A percentile compares a stretch with the other conserved stretches of the same genome.
Conservation (phyloP, 2,888 invertebrate species). For the Allolobophora icterica region DNA sequence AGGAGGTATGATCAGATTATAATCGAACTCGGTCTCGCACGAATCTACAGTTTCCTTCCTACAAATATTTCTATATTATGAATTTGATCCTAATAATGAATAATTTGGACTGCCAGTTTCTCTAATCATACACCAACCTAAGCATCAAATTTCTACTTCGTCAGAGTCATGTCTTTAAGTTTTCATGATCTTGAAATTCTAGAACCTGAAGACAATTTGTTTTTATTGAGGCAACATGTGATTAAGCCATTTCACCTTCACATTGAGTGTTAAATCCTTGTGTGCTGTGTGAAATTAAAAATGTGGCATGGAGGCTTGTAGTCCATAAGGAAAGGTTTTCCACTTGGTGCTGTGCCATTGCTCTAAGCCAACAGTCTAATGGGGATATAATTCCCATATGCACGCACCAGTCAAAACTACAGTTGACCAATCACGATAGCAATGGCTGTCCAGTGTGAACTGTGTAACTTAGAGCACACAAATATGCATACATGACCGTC, state of each 20-base stretch:
- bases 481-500: too few relatives aligned
- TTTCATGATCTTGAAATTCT: background rate
- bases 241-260: background rate
- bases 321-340: background rate
- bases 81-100: background rate
- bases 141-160: background rate
- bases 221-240: background rate
- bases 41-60: background rate
- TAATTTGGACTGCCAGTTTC: background rate
- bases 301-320: background rate
- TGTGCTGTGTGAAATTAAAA: background rate
- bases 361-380: background rate
- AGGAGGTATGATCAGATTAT: conserved; percentile 30
- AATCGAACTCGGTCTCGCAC: background rate
- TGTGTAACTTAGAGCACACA: background rate
- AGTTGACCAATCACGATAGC: background rate
- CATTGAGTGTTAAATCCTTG: background rate
- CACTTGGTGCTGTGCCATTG: background rate
- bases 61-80: background rate
- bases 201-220: background rate
- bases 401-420: background rate
- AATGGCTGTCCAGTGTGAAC: background rate
- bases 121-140: background rate
- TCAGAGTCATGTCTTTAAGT: background rate
- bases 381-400: background rate